A percentile compares a stretch with the other conserved stretches of the same genome.
Evolutionary conservation across 2,797 vertebrate species (phyloP).

Genomic region (Xerus rutilus): DNA sequence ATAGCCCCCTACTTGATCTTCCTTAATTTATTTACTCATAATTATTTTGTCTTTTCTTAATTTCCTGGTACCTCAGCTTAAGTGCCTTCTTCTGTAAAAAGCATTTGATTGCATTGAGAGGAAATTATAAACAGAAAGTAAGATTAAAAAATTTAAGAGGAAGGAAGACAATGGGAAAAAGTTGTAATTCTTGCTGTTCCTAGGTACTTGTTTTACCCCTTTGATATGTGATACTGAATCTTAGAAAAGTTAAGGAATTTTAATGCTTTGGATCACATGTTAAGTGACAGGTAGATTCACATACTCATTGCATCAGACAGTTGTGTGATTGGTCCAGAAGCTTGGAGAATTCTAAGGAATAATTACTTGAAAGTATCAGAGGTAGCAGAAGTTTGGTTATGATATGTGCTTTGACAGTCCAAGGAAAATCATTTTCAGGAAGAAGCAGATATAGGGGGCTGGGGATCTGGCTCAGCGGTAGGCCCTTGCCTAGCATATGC

Average conservation of each 20-base stretch:
- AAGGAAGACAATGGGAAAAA: neutral
- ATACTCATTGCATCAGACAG: neutral
- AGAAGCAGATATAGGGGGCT: neutral
- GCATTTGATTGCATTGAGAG: constrained; percentile 3
- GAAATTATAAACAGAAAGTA: constrained; percentile 13
- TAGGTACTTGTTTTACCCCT: constrained; percentile 9
- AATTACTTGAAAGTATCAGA: constrained; percentile 28
- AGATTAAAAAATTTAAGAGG: neutral
- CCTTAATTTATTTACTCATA: neutral
- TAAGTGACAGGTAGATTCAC: neutral
- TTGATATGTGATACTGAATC: constrained; percentile 35
- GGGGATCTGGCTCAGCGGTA: no score
- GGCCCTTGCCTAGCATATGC: neutral
- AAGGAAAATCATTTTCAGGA: constrained; percentile 41
- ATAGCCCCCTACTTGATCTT: neutral
- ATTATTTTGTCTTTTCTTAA: neutral
- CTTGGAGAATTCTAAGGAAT: constrained; percentile 47
- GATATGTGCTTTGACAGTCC: neutral
- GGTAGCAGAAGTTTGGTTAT: constrained; percentile 13
- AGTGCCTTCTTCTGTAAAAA: neutral
- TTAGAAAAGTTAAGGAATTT: constrained; percentile 50
- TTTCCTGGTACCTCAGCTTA: constrained; percentile 29
- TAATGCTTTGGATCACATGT: neutral
- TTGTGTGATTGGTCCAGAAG: constrained; percentile 7
- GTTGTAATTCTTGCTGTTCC: neutral